A percentile compares a stretch with the other conserved stretches of the same genome.
phyloP scores from a whole-genome alignment of 2,797 vertebrate genomes.

The Rhinophrynus dorsalis region DNA sequence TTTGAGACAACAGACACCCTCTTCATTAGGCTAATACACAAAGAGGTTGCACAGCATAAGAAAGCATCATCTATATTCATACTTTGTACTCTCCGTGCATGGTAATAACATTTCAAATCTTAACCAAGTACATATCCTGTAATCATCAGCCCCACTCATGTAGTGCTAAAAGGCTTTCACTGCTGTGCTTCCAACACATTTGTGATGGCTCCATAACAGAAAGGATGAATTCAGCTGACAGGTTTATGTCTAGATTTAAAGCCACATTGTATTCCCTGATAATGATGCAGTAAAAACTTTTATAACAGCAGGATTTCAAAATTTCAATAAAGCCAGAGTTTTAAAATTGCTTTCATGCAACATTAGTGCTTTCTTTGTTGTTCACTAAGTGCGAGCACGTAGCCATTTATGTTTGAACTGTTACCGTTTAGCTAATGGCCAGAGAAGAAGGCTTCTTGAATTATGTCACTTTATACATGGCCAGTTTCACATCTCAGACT shows the following conservation, averaged over 20 bases:
- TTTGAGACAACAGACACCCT: no score
- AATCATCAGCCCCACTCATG: background rate
- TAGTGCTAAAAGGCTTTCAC: constrained; percentile 8
- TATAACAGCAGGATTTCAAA: constrained; percentile 19
- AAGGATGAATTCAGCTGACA: constrained; percentile 4
- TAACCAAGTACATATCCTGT: background rate
- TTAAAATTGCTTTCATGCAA: constrained; percentile 19
- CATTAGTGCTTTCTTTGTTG: background rate
- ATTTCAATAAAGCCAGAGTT: constrained; percentile 18
- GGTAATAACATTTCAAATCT: background rate
- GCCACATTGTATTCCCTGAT: constrained; percentile 4
- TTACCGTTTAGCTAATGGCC: constrained; percentile 16
- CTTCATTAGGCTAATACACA: no score
- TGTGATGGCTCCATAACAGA: constrained; percentile 7
- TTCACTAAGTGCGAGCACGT: constrained; percentile 9
- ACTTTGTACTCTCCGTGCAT: background rate
- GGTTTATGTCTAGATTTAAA: constrained; percentile 23
- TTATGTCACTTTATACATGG: background rate
- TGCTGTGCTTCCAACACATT: background rate
- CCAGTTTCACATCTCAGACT: no score
- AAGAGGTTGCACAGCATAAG: no score
- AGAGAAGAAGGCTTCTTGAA: background rate
- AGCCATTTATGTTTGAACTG: constrained; percentile 14
- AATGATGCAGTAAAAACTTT: constrained; percentile 37
- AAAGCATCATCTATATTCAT: background rate